Base-by-base conservation (phyloP, 2,113 vertebrate genomes). In the Micronisus gabar region DNA sequence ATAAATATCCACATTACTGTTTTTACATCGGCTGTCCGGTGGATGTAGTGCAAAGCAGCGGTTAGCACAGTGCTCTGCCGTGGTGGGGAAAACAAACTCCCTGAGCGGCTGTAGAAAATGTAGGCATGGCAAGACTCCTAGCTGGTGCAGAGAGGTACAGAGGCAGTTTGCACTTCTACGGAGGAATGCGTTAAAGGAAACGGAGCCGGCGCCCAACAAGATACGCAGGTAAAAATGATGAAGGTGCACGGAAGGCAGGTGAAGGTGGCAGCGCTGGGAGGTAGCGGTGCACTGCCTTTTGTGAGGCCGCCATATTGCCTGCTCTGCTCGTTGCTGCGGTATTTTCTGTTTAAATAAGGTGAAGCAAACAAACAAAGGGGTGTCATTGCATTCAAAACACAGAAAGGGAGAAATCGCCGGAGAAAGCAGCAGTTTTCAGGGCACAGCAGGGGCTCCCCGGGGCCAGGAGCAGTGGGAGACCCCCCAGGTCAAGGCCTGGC, bases 401-500 rank as follows among this genome's bases (percentile, higher is more conserved):
- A 45, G 25, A 66, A 83, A 36, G 29, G 19, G 8, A 70, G 19
- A 85, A 48, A 15, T 10, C 6, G 36, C 2, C 3, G 20, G 5
- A 62, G 41, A 22, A 91, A 52, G 16, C 7, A 72, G 47, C 25
- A 79, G 7, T 3, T 81, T 34, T 61, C 41, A 26, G 25, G 21
- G 21, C 32, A 36, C 32, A 63, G 11, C 2, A 2, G 7, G 29
- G 19, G 2, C 3, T 74, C 5, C 6, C 25, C 3, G 4, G 30
- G 23, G 14, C 15, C 21, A 13, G 63, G 26, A 50, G 3, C 11
- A 66, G 21, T 9, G 26, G 19, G 4, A 50, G 6, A 8, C 15
- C 2, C 4, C 10, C 29, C 25, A 68, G 17, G 7, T 3, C 7
- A 27, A 10, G 14, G 11, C 26, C n/a, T 6, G 2, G 9, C 12